Percentiles rank a stretch among this genome's conserved stretches.
These are phyloP conservation scores for Andricus curvator DNA, from an alignment of 2,888 invertebrate species.

Conservation along the genomic window DNA sequence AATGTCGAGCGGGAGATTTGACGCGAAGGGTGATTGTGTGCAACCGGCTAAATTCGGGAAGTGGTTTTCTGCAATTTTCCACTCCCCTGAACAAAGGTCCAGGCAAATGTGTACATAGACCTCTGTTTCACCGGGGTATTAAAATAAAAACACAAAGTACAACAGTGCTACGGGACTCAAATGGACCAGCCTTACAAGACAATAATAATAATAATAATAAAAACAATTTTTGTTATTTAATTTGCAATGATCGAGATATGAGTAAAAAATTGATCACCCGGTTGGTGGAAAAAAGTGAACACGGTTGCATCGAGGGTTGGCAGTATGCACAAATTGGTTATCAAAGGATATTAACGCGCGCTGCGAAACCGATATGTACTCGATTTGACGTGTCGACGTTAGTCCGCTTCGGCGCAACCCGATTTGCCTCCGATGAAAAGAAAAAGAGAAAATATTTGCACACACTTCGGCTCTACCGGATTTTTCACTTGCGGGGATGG, in stretches of 20 bases:
- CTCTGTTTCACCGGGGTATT: no score
- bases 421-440: conserved; percentile 56
- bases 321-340: conserved; percentile 73
- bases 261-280: neutral
- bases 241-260: neutral
- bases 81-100: no score
- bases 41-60: no score
- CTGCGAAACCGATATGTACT: conserved; percentile 62
- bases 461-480: conserved; percentile 70
- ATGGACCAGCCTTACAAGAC: no score
- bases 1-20: no score
- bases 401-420: conserved; percentile 56
- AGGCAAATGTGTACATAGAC: no score
- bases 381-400: conserved; percentile 71
- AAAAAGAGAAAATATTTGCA: conserved; percentile 72
- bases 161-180: no score
- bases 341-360: conserved; percentile 73
- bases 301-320: conserved; percentile 56
- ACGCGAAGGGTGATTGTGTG: no score
- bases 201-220: no score
- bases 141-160: no score
- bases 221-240: neutral
- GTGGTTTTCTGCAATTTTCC: no score
- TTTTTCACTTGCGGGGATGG: conserved; percentile 70
- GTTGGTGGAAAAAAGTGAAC: neutral